Base-by-base conservation (phyloP, 2,113 vertebrate species). In the Ranitomeya variabilis region DNA sequence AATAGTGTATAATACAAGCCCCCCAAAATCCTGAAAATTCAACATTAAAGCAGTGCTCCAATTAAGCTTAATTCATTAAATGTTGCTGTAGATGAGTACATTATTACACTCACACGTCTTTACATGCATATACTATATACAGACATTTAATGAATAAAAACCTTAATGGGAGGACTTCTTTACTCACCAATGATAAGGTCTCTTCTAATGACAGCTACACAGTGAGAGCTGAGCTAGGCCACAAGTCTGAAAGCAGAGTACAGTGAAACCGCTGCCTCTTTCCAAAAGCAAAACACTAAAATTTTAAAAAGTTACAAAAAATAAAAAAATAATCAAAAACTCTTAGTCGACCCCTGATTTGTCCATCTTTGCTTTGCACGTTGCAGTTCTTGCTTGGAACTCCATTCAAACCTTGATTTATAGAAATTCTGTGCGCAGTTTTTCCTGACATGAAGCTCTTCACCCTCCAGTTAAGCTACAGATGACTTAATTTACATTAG, bases 401-500 rank as follows among this genome's bases (percentile, higher is more conserved):
- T 1, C 71, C 21, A 45, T 45, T 31, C 8, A 16, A 52, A 45
- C 45, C 9, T 76, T 76, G 73, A 18, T 74, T 74, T 74, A 74
- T 45, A 74, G 71, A 18, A 74, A 45, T 74, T 74, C 71, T 76
- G 71, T 7, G 19, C 71, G 19, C 37, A 45, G 9, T 11, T 37
- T 51, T 69, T 69, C n/a, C 31, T n/a, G 14, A 67, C 66, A 55
- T 71, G 45, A 55, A 64, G 51, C 52, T n/a, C 62, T 21, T 83
- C 79, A 77, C 60, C 45, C 19, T 83, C 54, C 31, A 37, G n/a
- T 62, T 87, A 86, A 31, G 69, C 81, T 45, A 77, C 79, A 64
- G 37, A 18, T 76, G 79, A 78, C 71, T 85, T 71, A 45, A 71
- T 86, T 83, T 84, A 84, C 66, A 84, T 84, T 83, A 69, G 82